phyloP scores from a whole-genome alignment of 2,888 invertebrate species.

The Nipponacmea schrenckii region DNA sequence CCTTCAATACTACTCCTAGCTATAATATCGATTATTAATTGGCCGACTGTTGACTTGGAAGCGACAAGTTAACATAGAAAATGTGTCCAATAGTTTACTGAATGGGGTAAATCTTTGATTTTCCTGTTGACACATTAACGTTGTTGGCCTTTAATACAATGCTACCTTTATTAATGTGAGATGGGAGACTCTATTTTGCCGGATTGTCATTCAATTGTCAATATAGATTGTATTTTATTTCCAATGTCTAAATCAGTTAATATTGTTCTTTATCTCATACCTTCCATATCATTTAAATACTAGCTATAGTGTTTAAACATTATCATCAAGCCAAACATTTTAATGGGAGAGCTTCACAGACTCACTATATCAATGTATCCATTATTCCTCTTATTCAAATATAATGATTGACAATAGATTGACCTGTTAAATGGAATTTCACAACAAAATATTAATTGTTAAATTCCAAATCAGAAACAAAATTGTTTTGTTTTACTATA shows the following conservation, averaged over 20 bases:
- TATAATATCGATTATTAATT: slow-evolving; percentile 27
- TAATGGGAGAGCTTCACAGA: too few relatives aligned
- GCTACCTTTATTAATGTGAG: slow-evolving; percentile 6
- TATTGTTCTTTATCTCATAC: not conserved
- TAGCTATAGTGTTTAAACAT: too few relatives aligned
- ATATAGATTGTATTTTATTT: slow-evolving; percentile 13
- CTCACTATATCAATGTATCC: too few relatives aligned
- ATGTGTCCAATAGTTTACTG: slow-evolving; percentile 17
- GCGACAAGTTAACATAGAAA: slow-evolving; percentile 24
- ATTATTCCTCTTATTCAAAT: too few relatives aligned
- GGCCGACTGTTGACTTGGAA: slow-evolving; percentile 24
- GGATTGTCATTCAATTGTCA: slow-evolving; percentile 18
- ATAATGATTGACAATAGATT: too few relatives aligned
- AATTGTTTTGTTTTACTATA: too few relatives aligned
- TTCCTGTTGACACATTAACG: slow-evolving; percentile 21
- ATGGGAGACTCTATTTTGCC: not conserved
- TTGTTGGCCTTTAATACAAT: slow-evolving; percentile 10
- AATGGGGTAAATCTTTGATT: slow-evolving; percentile 23
- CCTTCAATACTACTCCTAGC: too few relatives aligned
- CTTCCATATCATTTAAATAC: not conserved
- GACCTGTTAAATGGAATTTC: too few relatives aligned
- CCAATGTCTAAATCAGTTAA: slow-evolving; percentile 11
- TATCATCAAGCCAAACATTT: too few relatives aligned
- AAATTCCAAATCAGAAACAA: too few relatives aligned
- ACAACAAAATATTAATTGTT: too few relatives aligned